These are phyloP conservation scores for Darevskia mixta DNA, from an alignment of 2,797 vertebrate species.

Conservation along the genomic window DNA sequence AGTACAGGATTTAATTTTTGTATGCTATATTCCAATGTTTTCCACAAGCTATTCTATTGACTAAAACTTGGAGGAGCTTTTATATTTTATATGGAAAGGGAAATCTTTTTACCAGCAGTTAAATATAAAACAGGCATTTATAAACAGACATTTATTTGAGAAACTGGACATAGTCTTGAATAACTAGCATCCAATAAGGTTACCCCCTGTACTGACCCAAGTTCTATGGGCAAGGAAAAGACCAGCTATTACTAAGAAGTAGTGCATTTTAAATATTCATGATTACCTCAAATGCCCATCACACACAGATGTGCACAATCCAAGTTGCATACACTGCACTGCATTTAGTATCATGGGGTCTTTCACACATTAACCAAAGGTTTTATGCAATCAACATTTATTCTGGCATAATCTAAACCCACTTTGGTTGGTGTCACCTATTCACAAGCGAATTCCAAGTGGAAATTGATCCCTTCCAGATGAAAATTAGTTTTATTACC, in stretches of 20 bases:
- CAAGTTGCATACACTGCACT: conserved; percentile 65
- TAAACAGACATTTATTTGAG: conserved; percentile 69
- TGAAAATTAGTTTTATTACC: conserved; percentile 49
- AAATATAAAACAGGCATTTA: conserved; percentile 73
- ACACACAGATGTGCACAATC: conserved; percentile 30
- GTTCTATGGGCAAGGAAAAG: conserved; percentile 56
- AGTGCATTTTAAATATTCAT: conserved; percentile 64
- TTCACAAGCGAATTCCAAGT: conserved; percentile 49
- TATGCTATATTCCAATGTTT: conserved; percentile 59
- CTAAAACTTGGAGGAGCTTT: conserved; percentile 69
- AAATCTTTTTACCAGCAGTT: conserved; percentile 68
- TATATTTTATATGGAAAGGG: conserved; percentile 67
- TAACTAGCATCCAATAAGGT: conserved; percentile 68
- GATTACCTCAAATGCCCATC: conserved; percentile 53
- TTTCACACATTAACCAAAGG: background rate
- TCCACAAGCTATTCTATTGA: conserved; percentile 69
- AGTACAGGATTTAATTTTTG: conserved; percentile 66
- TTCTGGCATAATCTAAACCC: conserved; percentile 61
- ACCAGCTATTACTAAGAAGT: conserved; percentile 62
- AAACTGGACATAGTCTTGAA: conserved; percentile 66
- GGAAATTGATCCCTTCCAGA: conserved; percentile 53
- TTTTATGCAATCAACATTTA: conserved; percentile 16
- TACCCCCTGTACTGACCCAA: conserved; percentile 65
- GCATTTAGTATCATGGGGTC: conserved; percentile 62
- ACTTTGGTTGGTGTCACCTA: conserved; percentile 51